Conservation (phyloP, 2,888 invertebrate species). For the Laothoe populi region DNA sequence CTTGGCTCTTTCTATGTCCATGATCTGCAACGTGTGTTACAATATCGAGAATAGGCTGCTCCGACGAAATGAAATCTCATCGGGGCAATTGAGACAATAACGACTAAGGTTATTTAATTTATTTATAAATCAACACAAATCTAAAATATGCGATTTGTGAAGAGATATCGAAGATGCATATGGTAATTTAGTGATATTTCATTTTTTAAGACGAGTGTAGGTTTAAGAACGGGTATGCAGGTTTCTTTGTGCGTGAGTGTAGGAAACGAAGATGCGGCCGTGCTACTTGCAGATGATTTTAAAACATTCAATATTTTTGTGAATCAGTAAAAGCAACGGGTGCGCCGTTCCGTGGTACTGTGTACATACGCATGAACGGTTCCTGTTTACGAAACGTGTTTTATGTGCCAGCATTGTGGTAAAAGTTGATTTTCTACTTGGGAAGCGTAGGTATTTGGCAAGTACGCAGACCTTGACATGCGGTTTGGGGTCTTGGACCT, state of each 20-base stretch:
- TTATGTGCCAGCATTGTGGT: slow-evolving; percentile 69
- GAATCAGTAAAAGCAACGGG: slow-evolving; percentile 43
- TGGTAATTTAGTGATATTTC: slow-evolving; percentile 1
- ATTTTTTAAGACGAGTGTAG: not conserved
- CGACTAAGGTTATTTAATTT: slow-evolving; percentile 1
- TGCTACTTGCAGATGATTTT: slow-evolving; percentile 34
- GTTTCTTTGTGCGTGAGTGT: not conserved
- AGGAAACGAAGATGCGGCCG: slow-evolving; percentile 10
- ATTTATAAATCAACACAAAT: not conserved
- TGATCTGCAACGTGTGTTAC: slow-evolving; percentile 44
- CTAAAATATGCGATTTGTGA: not conserved
- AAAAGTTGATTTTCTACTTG: slow-evolving; percentile 79
- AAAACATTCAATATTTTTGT: slow-evolving; percentile 37
- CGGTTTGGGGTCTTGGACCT: slow-evolving; percentile 30
- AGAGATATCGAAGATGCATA: not conserved
- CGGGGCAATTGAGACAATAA: not conserved
- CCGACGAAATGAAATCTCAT: slow-evolving; percentile 37
- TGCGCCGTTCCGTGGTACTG: slow-evolving; percentile 36
- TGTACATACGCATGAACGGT: slow-evolving; percentile 51
- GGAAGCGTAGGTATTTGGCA: slow-evolving; percentile 64
- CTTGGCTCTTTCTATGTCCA: slow-evolving; percentile 52
- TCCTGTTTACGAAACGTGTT: slow-evolving; percentile 79
- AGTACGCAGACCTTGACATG: slow-evolving; percentile 56
- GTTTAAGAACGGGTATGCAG: not conserved
- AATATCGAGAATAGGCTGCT: slow-evolving; percentile 38